Base-by-base conservation (phyloP, 2,113 vertebrate species). In the Drymodes brunneopygia region DNA sequence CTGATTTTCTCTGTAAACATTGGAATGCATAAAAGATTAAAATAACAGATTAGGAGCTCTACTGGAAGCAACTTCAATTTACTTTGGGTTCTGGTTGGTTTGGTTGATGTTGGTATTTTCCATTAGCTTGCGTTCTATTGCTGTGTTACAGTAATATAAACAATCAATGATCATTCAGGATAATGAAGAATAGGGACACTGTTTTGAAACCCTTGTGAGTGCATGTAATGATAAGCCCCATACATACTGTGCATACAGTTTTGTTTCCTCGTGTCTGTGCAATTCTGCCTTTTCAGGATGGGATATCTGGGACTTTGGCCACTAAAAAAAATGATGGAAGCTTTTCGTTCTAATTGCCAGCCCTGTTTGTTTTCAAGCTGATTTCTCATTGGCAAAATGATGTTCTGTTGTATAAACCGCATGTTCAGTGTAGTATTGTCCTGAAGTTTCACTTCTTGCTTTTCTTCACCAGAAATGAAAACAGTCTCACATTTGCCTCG, bases 11-110 rank as follows among this genome's bases (percentile, higher is more conserved):
- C 84, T 85, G 70, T 47, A 89, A 96, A 95, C 69, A 71, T 36
- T 62, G 93, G 56, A 58, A 83, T 86, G 29, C 91, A 65, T 90
- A 88, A 93, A 93, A 83, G 51, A 80, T 85, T 87, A 80, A 96
- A 96, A 79, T 36, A 48, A n/a, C 51, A 92, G 45, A 85, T 85
- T 74, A 80, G 44, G 42, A 95, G 54, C 61, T 79, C 25, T 66
- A 38, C 36, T 92, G 56, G n/a, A 84, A 83, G 81, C 33, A 50
- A 22, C 45, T 27, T 78, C 61, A 86, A 58, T 97, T 97, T 94
- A 92, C 54, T 96, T 85, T 67, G 74, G 28, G 66, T 93, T 90
- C 40, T 67, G 62, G 12, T 53, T 82, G 80, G 84, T 84, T 95
- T 96, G 77, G 56, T 84, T 91, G 42, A 50, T 12, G 28, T 31